A percentile compares a stretch with the other conserved stretches of the same genome.
Evolutionary conservation across 2,888 invertebrate species (phyloP).

Genomic region (Leptarthrus brevirostris): DNA sequence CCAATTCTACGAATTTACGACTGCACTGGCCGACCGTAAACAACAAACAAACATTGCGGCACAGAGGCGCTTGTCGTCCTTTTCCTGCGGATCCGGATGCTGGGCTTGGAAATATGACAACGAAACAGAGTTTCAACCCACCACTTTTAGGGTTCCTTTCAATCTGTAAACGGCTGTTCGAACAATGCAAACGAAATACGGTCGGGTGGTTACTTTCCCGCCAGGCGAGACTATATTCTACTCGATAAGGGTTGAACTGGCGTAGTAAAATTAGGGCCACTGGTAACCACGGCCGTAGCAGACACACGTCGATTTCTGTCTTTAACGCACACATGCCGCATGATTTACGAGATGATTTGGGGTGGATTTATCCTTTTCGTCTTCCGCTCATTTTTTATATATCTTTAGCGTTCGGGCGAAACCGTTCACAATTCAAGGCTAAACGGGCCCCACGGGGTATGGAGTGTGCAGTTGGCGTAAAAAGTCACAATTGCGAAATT

Average conservation of each 20-base stretch:
- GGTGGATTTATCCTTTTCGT: conserved; percentile 6
- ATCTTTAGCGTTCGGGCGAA: neutral
- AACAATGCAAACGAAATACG: conserved; percentile 30
- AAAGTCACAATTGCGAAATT: conserved; percentile 24
- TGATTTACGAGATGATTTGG: conserved; percentile 53
- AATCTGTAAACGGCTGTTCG: neutral
- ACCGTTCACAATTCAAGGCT: neutral
- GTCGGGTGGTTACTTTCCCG: neutral
- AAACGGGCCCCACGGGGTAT: conserved; percentile 1
- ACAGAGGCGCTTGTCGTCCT: too few species aligned
- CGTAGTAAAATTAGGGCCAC: conserved; percentile 22
- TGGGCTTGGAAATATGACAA: neutral
- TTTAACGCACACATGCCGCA: conserved; percentile 54
- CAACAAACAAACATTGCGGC: conserved; percentile 20
- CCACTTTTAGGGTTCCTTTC: neutral
- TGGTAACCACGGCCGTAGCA: conserved; percentile 1
- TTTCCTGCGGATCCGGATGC: neutral
- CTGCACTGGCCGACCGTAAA: conserved; percentile 22
- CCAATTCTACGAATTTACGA: conserved; percentile 22
- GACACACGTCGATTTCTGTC: conserved; percentile 23
- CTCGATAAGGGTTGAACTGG: neutral
- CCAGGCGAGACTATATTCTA: too few species aligned
- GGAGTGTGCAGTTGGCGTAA: conserved; percentile 2
- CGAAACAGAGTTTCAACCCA: neutral
- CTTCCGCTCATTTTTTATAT: conserved; percentile 12